phyloP scores from a whole-genome alignment of 1,140 invertebrate species.

The Acyrthosiphon pisum region DNA sequence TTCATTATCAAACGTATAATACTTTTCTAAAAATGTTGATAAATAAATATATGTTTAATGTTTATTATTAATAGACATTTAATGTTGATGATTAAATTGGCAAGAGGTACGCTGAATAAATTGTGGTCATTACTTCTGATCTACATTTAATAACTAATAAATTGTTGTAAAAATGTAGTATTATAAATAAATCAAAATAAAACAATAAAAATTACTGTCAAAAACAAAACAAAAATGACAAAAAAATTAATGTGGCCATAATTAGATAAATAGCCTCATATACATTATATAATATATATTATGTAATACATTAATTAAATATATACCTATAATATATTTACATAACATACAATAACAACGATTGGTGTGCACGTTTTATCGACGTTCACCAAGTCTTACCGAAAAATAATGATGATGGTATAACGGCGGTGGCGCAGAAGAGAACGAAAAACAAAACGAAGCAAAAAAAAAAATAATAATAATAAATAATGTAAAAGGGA shows the following conservation, averaged over 20 bases:
- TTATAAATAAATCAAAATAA: not conserved
- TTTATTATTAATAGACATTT: too few species aligned
- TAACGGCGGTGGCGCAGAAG: not conserved
- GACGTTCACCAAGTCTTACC: not conserved
- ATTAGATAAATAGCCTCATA: not conserved
- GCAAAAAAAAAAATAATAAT: not conserved
- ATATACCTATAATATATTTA: too few species aligned
- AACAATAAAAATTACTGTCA: not conserved
- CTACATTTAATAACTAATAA: not conserved
- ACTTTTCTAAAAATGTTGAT: too few species aligned
- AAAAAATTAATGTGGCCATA: fast-evolving
- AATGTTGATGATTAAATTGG: too few species aligned
- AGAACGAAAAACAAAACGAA: not conserved
- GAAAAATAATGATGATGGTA: not conserved
- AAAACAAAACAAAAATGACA: not conserved
- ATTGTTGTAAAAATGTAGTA: not conserved
- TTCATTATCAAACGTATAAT: too few species aligned
- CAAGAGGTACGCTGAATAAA: not conserved
- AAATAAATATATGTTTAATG: too few species aligned
- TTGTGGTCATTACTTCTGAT: not conserved
- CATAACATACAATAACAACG: not conserved
- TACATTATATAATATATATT: too few species aligned
- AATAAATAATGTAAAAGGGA: not conserved
- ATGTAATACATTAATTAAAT: too few species aligned
- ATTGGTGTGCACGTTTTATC: not conserved